Evolutionary conservation across 1,140 invertebrate genomes (phyloP).

Genomic region (Aphaenogaster rudis): DNA sequence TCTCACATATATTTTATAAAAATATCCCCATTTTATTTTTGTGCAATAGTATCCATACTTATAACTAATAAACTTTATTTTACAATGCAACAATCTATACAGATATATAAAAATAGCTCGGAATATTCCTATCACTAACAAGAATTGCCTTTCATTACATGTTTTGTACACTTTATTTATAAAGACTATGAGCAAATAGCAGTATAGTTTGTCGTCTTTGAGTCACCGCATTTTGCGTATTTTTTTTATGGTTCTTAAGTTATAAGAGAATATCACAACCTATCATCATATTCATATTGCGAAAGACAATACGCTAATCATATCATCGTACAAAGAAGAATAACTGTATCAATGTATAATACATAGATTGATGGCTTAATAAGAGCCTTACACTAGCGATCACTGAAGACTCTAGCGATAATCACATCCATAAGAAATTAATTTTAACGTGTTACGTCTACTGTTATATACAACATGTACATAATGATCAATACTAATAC

Average conservation of each 20-base stretch:
- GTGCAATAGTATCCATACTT: constrained; percentile 20
- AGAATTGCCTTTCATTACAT: constrained; percentile 41
- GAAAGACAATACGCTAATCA: constrained; percentile 28
- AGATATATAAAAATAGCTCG: constrained; percentile 31
- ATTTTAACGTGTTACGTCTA: constrained; percentile 27
- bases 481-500: constrained; percentile 81
- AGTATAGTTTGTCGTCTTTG: constrained; percentile 28
- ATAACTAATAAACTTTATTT: constrained; percentile 64
- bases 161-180: constrained; percentile 66
- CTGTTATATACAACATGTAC: constrained; percentile 84
- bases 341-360: constrained; percentile 24
- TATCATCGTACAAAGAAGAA: constrained; percentile 7
- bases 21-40: constrained; percentile 48
- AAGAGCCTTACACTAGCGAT: constrained; percentile 34
- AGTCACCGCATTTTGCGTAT: constrained; percentile 7
- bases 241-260: constrained; percentile 31
- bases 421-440: constrained; percentile 48
- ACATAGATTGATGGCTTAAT: constrained; percentile 36
- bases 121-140: constrained; percentile 51
- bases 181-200: constrained; percentile 37
- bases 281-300: constrained; percentile 47
- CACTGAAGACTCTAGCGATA: constrained; percentile 33
- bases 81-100: constrained; percentile 51
- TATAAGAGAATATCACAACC: constrained; percentile 76
- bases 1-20: constrained; percentile 40